Evolutionary conservation across 2,888 invertebrate species (phyloP), one percentile per base, ranked within the genome.

Genomic region (Lithosia quadra): DNA sequence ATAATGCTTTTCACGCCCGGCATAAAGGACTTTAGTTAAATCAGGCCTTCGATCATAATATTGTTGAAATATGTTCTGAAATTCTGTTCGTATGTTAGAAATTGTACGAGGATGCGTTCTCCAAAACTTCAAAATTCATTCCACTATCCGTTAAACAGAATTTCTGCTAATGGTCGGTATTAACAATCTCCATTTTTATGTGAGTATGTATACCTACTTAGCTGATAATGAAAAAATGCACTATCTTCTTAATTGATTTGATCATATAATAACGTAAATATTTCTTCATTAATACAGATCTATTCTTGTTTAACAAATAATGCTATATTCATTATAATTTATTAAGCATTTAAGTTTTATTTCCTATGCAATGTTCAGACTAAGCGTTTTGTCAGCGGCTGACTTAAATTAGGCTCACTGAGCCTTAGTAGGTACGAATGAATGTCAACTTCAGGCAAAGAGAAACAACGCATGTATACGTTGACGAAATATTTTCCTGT

Each of bases 61-160:
- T 49, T 63, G 57, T 56, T 63, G 67, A 67, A 67, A 67, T 58
- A 58, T 22, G 43, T 63, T 34, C 21, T 34, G 34, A 9, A 56
- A 10, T 56, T 56, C 13, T 56, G 15, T 24, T 56, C 24, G 1
- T 1, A 15, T 28, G 7, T 56, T 56, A 21, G 24, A 24, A 56
- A 56, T 7, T 56, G 56, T 24, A 56, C 15, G 8, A 24, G 28
- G 7, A 56, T 24, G 13, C 24, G 18, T 49, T 49, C n/a, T 18
- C n/a, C n/a, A n/a, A 49, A 9, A n/a, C 9, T 49, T n/a, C 18
- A n/a, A 49, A 18, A 43, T 18, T n/a, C n/a, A 49, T n/a, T 49
- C 2, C n/a, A 49, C n/a, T n/a, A n/a, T n/a, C n/a, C 7, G 18
- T n/a, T 49, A 49, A 49, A 49, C 49, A 49, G 18, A 43, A n/a